A percentile compares a stretch with the other conserved stretches of the same genome.
Evolutionary conservation across 2,113 vertebrate genomes (phyloP).

Genomic region (Elachura formosa): DNA sequence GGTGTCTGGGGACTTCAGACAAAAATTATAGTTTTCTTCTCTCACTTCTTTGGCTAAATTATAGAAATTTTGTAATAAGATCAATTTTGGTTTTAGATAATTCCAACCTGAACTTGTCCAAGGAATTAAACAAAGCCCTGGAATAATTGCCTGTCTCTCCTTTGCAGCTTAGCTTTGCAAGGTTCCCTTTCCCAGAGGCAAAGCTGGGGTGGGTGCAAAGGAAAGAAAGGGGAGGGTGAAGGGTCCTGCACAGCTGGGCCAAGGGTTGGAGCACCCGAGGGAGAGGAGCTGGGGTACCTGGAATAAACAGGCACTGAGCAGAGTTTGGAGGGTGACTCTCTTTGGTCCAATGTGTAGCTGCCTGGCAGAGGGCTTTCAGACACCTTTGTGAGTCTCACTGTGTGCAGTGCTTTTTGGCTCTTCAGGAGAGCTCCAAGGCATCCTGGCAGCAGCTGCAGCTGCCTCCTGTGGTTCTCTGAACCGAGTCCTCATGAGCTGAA

Average conservation of each 20-base stretch:
- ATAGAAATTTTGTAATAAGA: not conserved
- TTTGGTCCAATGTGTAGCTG: not conserved
- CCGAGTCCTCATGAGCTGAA: not conserved
- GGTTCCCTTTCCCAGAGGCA: not conserved
- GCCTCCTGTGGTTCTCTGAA: not conserved
- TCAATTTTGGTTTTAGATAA: not conserved
- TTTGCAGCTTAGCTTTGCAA: not conserved
- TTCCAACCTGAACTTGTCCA: not conserved
- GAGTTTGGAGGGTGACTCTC: not conserved
- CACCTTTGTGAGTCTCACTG: not conserved
- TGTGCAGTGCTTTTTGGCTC: not conserved
- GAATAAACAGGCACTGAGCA: not conserved
- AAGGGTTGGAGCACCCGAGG: not conserved
- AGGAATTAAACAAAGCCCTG: not conserved
- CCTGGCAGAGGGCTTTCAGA: not conserved
- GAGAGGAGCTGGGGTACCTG: not conserved
- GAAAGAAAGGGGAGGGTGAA: not conserved
- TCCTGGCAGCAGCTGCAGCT: not conserved
- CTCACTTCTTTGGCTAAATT: not conserved
- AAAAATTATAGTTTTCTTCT: not conserved
- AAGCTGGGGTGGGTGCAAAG: not conserved
- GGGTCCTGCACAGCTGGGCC: accelerated
- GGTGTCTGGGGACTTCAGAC: not conserved
- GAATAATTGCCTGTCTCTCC: not conserved
- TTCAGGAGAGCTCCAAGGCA: not conserved